A percentile compares a stretch with the other conserved stretches of the same genome.
Evolutionary conservation across 2,113 vertebrate genomes (phyloP).

Genomic region (Chaetops frenatus): DNA sequence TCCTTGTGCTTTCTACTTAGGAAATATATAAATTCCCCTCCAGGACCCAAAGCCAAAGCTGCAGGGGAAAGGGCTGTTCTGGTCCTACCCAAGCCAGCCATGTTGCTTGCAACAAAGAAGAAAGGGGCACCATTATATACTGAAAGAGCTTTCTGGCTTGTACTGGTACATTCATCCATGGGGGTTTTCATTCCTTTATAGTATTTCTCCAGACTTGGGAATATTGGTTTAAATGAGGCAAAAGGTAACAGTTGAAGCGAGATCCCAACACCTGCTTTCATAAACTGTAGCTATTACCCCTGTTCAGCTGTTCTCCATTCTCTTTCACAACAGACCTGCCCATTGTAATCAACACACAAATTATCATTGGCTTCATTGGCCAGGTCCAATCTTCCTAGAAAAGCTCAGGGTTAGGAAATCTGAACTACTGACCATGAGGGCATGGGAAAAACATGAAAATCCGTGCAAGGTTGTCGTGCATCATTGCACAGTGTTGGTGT

Average conservation of each 20-base stretch:
- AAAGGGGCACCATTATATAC: neutral
- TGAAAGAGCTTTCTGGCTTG: neutral
- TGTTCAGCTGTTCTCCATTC: constrained; percentile 12
- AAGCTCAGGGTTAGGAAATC: neutral
- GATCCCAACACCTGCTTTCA: neutral
- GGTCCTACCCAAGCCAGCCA: neutral
- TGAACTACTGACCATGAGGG: neutral
- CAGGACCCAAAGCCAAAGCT: neutral
- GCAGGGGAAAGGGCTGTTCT: neutral
- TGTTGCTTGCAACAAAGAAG: neutral
- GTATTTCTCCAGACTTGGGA: neutral
- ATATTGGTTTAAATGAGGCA: constrained; percentile 1
- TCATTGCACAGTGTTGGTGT: neutral
- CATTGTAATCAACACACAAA: neutral
- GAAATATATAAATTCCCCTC: neutral
- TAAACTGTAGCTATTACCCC: constrained; percentile 22
- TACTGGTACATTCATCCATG: neutral
- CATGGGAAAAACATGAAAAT: neutral
- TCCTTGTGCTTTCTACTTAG: neutral
- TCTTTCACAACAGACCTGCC: neutral
- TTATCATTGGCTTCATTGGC: neutral
- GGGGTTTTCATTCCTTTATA: neutral
- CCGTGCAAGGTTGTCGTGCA: neutral
- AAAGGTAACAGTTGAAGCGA: constrained; percentile 10
- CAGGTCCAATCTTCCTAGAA: neutral